Percentiles rank a stretch among this genome's conserved stretches.
These are phyloP conservation scores for Molorchus minor DNA, from an alignment of 2,888 invertebrate species.

Conservation along the genomic window DNA sequence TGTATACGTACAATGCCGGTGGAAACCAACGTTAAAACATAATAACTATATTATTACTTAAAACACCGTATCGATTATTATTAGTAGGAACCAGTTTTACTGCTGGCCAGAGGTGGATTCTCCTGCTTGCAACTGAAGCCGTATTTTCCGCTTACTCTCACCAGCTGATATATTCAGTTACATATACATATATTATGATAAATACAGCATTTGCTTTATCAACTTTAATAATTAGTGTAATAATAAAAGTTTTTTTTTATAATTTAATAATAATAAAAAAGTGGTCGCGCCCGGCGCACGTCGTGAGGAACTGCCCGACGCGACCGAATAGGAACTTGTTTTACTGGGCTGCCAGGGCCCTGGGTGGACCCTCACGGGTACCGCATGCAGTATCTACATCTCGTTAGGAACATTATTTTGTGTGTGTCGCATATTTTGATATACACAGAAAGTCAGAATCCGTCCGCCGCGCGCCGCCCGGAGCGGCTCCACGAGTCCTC, in stretches of 20 bases:
- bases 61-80: conserved; percentile 64
- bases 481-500: conserved; percentile 42
- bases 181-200: conserved; percentile 64
- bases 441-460: conserved; percentile 61
- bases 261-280: conserved; percentile 64
- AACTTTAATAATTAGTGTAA: conserved; percentile 62
- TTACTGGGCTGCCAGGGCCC: conserved; percentile 61
- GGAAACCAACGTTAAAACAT: conserved; percentile 63
- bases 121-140: conserved; percentile 29
- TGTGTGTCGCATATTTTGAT: conserved; percentile 60
- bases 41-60: conserved; percentile 64
- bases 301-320: conserved; percentile 61
- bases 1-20: conserved; percentile 64
- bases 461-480: conserved; percentile 42
- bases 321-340: conserved; percentile 64
- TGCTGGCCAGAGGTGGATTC: conserved; percentile 56
- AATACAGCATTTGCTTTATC: conserved; percentile 64
- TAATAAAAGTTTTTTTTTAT: conserved; percentile 62
- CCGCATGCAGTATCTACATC: conserved; percentile 64
- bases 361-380: conserved; percentile 56
- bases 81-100: conserved; percentile 65
- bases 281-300: conserved; percentile 59
- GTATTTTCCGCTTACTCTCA: conserved; percentile 46
- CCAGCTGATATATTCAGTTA: conserved; percentile 62
- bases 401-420: conserved; percentile 64